phyloP scores from a whole-genome alignment of 2,888 invertebrate species.

The Brachyopa scutellaris region DNA sequence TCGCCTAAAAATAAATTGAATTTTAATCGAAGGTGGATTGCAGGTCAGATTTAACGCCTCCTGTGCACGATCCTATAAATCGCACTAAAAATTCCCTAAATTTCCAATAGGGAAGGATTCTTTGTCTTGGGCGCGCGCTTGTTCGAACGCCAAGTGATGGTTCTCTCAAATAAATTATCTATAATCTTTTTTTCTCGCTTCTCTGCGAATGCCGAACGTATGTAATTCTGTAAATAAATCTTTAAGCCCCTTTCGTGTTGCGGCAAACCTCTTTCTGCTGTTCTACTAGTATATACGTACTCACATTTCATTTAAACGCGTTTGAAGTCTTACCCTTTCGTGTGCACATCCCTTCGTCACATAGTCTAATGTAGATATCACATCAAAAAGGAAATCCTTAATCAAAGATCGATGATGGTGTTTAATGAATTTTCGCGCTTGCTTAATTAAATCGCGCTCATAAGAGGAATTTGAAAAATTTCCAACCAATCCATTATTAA shows the following conservation, averaged over 20 bases:
- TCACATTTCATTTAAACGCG: conserved; percentile 47
- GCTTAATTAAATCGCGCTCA: conserved; percentile 61
- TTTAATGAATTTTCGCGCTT: conserved; percentile 66
- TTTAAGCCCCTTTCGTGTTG: conserved; percentile 38
- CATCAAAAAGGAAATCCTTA: conserved; percentile 23
- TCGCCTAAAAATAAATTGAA: conserved; percentile 53
- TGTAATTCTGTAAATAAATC: conserved; percentile 55
- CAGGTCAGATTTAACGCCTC: conserved; percentile 45
- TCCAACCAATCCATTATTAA: conserved; percentile 60
- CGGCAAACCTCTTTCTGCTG: conserved; percentile 1
- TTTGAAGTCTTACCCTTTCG: not conserved
- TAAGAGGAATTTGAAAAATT: conserved; percentile 33
- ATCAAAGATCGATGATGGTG: conserved; percentile 60
- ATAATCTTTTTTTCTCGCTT: conserved; percentile 22
- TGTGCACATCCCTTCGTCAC: conserved; percentile 1
- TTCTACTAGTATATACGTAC: conserved; percentile 36
- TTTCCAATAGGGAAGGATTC: conserved; percentile 23
- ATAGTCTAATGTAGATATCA: conserved; percentile 61
- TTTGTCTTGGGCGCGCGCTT: conserved; percentile 20
- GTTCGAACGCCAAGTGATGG: conserved; percentile 10
- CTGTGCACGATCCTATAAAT: conserved; percentile 40
- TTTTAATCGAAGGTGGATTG: conserved; percentile 64
- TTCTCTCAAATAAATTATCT: conserved; percentile 51
- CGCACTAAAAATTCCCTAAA: conserved; percentile 44
- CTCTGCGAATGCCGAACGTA: conserved; percentile 45